Evolutionary conservation across 2,797 vertebrate species (phyloP), one percentile per base, ranked within the genome.

Genomic region (Avahi laniger): DNA sequence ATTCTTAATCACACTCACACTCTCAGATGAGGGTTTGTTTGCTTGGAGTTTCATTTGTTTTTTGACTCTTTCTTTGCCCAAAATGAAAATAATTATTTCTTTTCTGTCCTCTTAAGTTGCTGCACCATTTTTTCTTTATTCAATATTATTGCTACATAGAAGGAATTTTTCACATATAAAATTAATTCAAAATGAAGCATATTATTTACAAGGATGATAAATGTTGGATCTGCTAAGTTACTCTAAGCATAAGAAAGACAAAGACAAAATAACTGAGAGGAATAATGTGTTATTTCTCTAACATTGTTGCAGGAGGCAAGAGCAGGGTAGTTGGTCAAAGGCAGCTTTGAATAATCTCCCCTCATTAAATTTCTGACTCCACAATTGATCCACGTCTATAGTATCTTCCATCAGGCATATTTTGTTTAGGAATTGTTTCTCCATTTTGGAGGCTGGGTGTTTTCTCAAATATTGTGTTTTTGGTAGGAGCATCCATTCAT

Each of bases 181-280:
- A 80, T 3, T 30, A 82, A 83, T 54, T 85, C 7, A 91, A 80
- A 87, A n/a, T 20, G 28, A 92, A 89, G 61, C 5, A 28, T 7
- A 14, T 72, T 81, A 67, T 50, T 89, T 70, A 5, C 65, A 33
- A 30, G 43, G 9, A 69, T 7, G 54, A 22, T 46, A 13, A 59
- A 50, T 18, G 5, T 22, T 28, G 35, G 17, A 12, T 63, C 65
- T 63, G 14, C 83, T 80, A 26, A 70, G 9, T 96, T 7, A 28
- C 54, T 73, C 2, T 65, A 59, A 65, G 3, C 0, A 5, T 46
- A 33, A 54, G 30, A 86, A 65, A 91, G 22, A 65, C 54, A 63
- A 59, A 88, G 76, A 12, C 3, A 46, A 52, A 18, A 41, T 38
- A 61, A 9, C 26, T 26, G 48, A 93, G 6, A 59, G 22, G 12